These are phyloP conservation scores for Oryctolagus cuniculus DNA, from an alignment of 2,113 vertebrate species.

Conservation along the genomic window mOryCun1.1 NC_091445.1:36468001-36468500, in stretches of 20 bases:
- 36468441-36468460: background rate
- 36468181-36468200: conserved; percentile 52
- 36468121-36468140: conserved; percentile 73
- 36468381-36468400: conserved; percentile 27
- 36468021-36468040: conserved; percentile 57
- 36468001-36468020: conserved; percentile 32
- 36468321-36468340: background rate
- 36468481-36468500: background rate
- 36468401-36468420: conserved; percentile 32
- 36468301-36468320: background rate
- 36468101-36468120: conserved; percentile 62
- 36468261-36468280: background rate
- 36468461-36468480: background rate
- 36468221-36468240: background rate
- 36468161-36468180: conserved; percentile 30
- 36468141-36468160: conserved; percentile 70
- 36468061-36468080: conserved; percentile 76
- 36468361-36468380: background rate
- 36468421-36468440: background rate
- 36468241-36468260: background rate
- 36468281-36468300: background rate
- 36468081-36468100: conserved; percentile 73
- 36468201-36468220: conserved; percentile 4
- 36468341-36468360: background rate
- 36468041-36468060: conserved; percentile 72